Conservation (phyloP, 2,797 vertebrate species). For the Valencia hispanica region DNA sequence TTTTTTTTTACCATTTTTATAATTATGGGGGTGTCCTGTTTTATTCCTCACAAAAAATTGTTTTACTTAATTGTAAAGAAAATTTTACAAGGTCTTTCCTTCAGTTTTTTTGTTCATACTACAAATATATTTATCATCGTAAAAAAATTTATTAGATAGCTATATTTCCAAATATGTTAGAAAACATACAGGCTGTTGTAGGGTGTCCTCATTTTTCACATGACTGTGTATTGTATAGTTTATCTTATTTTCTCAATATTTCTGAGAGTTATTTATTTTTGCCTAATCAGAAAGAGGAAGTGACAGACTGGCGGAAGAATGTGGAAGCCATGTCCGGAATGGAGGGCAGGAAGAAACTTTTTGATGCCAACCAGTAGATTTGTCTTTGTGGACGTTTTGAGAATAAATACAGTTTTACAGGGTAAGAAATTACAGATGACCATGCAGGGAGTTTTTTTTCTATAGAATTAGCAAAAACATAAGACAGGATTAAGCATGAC, state of each 20-base stretch:
- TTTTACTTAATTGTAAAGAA: background rate
- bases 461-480: background rate
- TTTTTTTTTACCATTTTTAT: background rate
- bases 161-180: background rate
- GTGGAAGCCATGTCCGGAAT: constrained; percentile 79
- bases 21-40: background rate
- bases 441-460: background rate
- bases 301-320: constrained; percentile 79
- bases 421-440: background rate
- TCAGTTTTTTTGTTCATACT: background rate
- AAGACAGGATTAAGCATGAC: background rate
- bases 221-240: background rate
- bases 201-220: no score
- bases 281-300: constrained; percentile 71
- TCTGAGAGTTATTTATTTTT: background rate
- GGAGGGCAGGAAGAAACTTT: constrained; percentile 79
- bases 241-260: background rate
- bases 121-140: no score
- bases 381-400: constrained; percentile 16
- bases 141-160: background rate
- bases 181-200: background rate
- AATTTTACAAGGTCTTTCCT: background rate
- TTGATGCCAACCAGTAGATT: constrained; percentile 60
- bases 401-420: background rate
- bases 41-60: background rate